Base-by-base conservation (phyloP, 2,797 vertebrate genomes). In the Meda fulgida region DNA sequence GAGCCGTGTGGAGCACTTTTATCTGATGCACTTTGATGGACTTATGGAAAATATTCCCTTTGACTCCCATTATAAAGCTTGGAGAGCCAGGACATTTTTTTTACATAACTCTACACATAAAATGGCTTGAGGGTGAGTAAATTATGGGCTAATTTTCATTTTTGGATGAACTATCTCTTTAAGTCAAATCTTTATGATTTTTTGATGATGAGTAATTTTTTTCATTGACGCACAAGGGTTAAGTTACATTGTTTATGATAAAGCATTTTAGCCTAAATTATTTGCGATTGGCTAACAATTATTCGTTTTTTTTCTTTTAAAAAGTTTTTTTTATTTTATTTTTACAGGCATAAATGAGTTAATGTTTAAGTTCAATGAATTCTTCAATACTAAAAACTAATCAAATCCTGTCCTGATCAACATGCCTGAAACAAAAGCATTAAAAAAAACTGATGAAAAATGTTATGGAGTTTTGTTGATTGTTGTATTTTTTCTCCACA, bases 351-450 rank as follows among this genome's bases (percentile, higher is more conserved):
- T n/a, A n/a, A n/a, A n/a, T 40, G 10, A 70, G 10, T 70, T n/a
- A n/a, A 40, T 40, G 21, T 14, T 38, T 38, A 13, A 13, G 58
- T 60, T 26, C n/a, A 55, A 21, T 58, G 23, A 11, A 23, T 11
- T 58, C 1, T 65, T 16, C 26, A 16, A 16, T 16, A 40, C 16
- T 19, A 29, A 18, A 43, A 19, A 11, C 46, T 21, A 73, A 77
- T 3, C 34, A 16, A 69, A 69, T 53, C 19, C 19, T 69, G 8
- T 40, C 13, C 14, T 46, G 43, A 38, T 34, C 31, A 26, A 34
- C 31, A 51, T 69, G 21, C 5, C n/a, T 53, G 7, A 26, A 80
- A 53, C n/a, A 70, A 51, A 71, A 58, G 66, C 66, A 81, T 81
- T 21, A 71, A 53, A 70, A 53, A 70, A 46, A 26, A 48, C 18